phyloP scores from a whole-genome alignment of 2,113 vertebrate species.

The Xiphophorus hellerii region DNA sequence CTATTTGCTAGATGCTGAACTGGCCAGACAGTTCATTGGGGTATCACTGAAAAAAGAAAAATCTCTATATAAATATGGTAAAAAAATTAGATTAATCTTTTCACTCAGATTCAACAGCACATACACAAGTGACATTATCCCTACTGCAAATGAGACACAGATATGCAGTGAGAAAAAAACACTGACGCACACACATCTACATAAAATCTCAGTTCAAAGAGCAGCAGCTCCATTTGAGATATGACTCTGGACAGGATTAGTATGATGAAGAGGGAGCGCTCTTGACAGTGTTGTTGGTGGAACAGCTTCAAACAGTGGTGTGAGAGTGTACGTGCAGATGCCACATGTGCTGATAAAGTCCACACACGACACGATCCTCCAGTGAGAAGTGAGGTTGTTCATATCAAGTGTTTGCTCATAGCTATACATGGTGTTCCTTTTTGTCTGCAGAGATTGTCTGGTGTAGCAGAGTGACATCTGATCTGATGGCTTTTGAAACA shows the following conservation, averaged over 20 bases:
- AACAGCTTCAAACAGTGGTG: slow-evolving; percentile 58
- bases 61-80: neutral
- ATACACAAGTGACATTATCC: slow-evolving; percentile 5
- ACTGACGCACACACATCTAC: slow-evolving; percentile 8
- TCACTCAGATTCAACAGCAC: neutral
- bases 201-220: slow-evolving; percentile 51
- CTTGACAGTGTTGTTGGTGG: slow-evolving; percentile 53
- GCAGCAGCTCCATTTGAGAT: slow-evolving; percentile 54
- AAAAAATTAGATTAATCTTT: neutral
- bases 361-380: slow-evolving; percentile 9
- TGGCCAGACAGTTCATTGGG: slow-evolving; percentile 34
- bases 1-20: slow-evolving; percentile 12
- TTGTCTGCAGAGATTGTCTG: slow-evolving; percentile 36
- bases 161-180: slow-evolving; percentile 7
- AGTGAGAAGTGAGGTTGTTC: slow-evolving; percentile 49
- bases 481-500: slow-evolving; percentile 44
- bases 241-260: slow-evolving; percentile 55
- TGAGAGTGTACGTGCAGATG: slow-evolving; percentile 28
- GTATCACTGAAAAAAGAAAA: neutral
- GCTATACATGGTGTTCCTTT: slow-evolving; percentile 42
- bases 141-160: slow-evolving; percentile 28
- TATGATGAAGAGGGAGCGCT: slow-evolving; percentile 59
- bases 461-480: slow-evolving; percentile 32
- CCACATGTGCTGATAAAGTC: slow-evolving; percentile 56
- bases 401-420: slow-evolving; percentile 50